Conservation (phyloP, 1,140 invertebrate species). For the Aphis craccivora region DNA sequence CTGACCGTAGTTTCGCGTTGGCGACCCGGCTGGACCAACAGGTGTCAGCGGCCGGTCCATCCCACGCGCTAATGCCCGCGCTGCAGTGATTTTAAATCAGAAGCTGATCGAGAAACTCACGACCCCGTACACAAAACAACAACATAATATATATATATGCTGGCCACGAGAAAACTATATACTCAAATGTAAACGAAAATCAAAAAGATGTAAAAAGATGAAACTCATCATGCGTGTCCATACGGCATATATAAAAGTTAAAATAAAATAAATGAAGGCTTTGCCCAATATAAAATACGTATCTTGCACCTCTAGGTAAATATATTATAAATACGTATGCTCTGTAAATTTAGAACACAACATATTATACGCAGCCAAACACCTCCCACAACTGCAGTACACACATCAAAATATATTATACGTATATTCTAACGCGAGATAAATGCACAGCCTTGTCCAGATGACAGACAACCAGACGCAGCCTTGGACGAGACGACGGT, state of each 20-base stretch:
- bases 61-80: background rate
- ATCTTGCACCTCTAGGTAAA: background rate
- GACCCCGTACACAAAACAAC: background rate
- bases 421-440: background rate
- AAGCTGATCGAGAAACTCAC: background rate
- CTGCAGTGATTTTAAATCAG: background rate
- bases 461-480: constrained; percentile 56
- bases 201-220: background rate
- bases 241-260: background rate
- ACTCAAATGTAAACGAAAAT: background rate
- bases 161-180: background rate
- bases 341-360: constrained; percentile 23
- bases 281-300: background rate
- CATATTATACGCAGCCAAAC: background rate
- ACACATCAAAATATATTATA: background rate
- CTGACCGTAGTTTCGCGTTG: background rate
- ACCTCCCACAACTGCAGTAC: background rate
- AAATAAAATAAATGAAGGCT: background rate
- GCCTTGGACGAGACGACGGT: constrained; percentile 50
- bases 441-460: constrained; percentile 51
- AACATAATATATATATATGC: background rate
- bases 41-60: constrained; percentile 14
- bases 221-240: background rate
- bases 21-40: background rate
- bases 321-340: background rate